Evolutionary conservation across 2,888 invertebrate genomes (phyloP).

Genomic region (Caenorhabditis wallacei): DNA sequence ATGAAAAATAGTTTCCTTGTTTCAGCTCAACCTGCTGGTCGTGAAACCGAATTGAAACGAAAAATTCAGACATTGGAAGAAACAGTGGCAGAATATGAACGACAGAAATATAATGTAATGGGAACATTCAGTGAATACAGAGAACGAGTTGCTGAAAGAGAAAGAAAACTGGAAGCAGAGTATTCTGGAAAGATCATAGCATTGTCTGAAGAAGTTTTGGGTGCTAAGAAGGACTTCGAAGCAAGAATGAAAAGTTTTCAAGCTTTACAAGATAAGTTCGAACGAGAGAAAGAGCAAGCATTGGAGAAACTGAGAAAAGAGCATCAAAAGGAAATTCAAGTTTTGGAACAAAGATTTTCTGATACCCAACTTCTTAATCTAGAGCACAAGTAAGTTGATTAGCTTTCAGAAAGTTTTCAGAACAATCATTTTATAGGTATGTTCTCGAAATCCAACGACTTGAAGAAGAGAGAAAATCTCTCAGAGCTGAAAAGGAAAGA

Average conservation of each 20-base stretch:
- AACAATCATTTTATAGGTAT: slow-evolving; percentile 73
- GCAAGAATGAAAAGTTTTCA: slow-evolving; percentile 85
- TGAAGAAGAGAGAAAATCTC: slow-evolving; percentile 83
- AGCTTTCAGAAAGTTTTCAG: background rate
- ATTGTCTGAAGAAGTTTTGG: slow-evolving; percentile 84
- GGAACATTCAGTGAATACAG: slow-evolving; percentile 83
- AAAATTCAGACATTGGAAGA: slow-evolving; percentile 83
- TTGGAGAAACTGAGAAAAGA: slow-evolving; percentile 83
- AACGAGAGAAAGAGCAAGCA: slow-evolving; percentile 83
- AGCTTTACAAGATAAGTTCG: slow-evolving; percentile 83
- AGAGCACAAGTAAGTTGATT: slow-evolving; percentile 81
- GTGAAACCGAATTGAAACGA: slow-evolving; percentile 81
- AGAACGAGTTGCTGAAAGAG: slow-evolving; percentile 82
- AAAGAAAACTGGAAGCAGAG: slow-evolving; percentile 83
- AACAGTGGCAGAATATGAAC: slow-evolving; percentile 83
- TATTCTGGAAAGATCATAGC: slow-evolving; percentile 84
- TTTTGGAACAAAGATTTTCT: slow-evolving; percentile 81
- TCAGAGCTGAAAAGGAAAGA: slow-evolving; percentile 82
- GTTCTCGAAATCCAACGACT: slow-evolving; percentile 83
- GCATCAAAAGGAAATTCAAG: slow-evolving; percentile 83
- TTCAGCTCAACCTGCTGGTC: slow-evolving; percentile 62
- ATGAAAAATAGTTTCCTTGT: too few species aligned
- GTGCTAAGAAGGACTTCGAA: slow-evolving; percentile 84
- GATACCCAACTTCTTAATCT: slow-evolving; percentile 82
- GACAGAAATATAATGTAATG: slow-evolving; percentile 83